Base-by-base conservation (phyloP, 92 coral and sea anemone genomes). In the Montipora capitata region DNA sequence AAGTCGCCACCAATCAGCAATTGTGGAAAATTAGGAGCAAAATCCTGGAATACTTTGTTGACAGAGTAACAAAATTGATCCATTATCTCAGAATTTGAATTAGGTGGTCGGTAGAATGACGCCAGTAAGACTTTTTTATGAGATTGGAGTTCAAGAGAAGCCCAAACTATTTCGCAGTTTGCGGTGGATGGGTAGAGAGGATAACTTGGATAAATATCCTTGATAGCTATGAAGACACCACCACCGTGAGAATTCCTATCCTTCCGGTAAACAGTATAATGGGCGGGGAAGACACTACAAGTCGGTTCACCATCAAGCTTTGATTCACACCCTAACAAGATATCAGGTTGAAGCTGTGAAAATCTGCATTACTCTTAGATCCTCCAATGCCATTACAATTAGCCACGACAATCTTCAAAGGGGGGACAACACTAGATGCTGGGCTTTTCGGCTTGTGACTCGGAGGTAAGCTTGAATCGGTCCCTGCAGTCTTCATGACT, bases 281-380 rank as follows among this genome's bases (percentile, higher is more conserved):
- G 0, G 35, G 35, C 35, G 1, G 82, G 82, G 39, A 77, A 77
- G n/a, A 77, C 72, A 54, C 82, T 77, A 41, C 56, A 77, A 20
- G 72, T 77, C 17, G 82, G 82, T 54, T 77, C 82, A 10, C 74
- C 82, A 20, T 77, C 38, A 10, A 77, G 10, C 39, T 77, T 77
- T 7, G 82, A 74, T 42, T 74, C 79, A 42, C 79, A 74, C 18
- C 82, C 82, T 51, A 51, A 45, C 9, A 77, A 10, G 40, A 77
- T 77, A 51, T 77, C 82, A 18, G 74, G 82, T 45, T 16, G 35
- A 27, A 27, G 35, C 35, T 27, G 35, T 1, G 35, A 27, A 27
- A 27, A 27, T 27, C 35, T 27, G 35, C 35, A 27, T 27, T 27
- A 27, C 35, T 27, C 35, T 27, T 27, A 27, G 35, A 27, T 27